These are phyloP conservation scores for Pseudonaja textilis DNA, from an alignment of 2,113 vertebrate species.

Conservation along the genomic window DNA sequence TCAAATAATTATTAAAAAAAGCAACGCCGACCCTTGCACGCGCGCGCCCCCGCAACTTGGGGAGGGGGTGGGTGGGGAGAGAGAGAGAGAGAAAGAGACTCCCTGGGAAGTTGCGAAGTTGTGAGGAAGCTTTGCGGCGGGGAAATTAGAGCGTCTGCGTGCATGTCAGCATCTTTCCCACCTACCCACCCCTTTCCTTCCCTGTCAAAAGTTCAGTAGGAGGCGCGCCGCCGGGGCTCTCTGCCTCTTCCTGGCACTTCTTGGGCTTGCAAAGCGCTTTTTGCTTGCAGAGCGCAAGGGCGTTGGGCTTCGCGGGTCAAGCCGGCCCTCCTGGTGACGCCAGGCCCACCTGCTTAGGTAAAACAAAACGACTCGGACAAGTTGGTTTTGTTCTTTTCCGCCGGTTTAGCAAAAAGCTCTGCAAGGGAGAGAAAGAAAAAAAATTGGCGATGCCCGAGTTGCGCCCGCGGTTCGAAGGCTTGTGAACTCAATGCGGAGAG, in stretches of 20 bases:
- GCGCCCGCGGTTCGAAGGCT: constrained; percentile 63
- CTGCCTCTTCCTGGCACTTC: constrained; percentile 25
- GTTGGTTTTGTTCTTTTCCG: constrained; percentile 69
- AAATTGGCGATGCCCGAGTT: constrained; percentile 56
- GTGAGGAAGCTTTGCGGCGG: constrained; percentile 14
- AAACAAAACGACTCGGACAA: constrained; percentile 73
- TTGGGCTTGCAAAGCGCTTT: constrained; percentile 63
- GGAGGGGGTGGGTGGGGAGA: neutral
- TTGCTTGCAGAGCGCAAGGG: constrained; percentile 60
- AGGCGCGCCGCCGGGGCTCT: constrained; percentile 46
- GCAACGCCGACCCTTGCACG: constrained; percentile 35
- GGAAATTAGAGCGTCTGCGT: constrained; percentile 43
- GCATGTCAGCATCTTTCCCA: neutral
- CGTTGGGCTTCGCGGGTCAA: constrained; percentile 70
- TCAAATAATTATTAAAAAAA: constrained; percentile 38
- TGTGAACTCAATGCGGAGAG: neutral
- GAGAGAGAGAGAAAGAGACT: constrained; percentile 20
- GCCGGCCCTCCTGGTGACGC: constrained; percentile 84
- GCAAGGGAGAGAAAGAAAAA: constrained; percentile 56
- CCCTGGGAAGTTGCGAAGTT: constrained; percentile 71
- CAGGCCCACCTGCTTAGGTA: constrained; percentile 89
- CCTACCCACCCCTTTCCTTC: neutral
- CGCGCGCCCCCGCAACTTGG: constrained; percentile 63
- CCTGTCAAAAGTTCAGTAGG: constrained; percentile 46
- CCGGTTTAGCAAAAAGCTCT: constrained; percentile 56